These are phyloP conservation scores for Chelonus formosanus DNA, from an alignment of 2,888 invertebrate species.

Conservation along the genomic window DNA sequence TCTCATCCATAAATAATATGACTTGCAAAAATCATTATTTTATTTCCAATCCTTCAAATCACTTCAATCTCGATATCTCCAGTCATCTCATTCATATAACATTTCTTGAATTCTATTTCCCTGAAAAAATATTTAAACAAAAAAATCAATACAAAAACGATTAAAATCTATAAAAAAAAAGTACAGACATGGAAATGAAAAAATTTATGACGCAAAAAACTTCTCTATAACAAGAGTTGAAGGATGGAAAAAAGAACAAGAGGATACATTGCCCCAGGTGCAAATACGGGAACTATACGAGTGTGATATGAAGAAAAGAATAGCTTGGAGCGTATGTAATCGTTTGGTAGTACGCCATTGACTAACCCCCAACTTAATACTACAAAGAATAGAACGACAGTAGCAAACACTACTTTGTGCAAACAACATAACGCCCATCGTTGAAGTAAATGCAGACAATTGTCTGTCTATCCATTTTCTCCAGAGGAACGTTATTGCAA, in stretches of 20 bases:
- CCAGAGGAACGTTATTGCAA: not conserved
- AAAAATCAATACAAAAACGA: too few species aligned
- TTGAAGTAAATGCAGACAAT: constrained; percentile 8
- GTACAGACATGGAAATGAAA: too few species aligned
- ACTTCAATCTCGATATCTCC: too few species aligned
- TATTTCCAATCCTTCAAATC: too few species aligned
- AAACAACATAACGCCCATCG: constrained; percentile 39
- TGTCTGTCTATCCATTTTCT: constrained; percentile 2
- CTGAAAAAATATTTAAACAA: too few species aligned
- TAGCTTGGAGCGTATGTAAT: constrained; percentile 5
- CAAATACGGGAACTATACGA: not conserved
- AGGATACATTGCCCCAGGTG: constrained; percentile 12
- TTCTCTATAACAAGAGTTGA: too few species aligned
- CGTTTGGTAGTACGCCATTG: constrained; percentile 5
- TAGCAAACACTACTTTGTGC: constrained; percentile 33
- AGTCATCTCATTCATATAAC: too few species aligned
- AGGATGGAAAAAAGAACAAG: not conserved
- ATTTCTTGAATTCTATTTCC: too few species aligned
- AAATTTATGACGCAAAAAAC: too few species aligned
- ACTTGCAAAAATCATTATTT: too few species aligned
- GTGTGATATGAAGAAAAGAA: not conserved
- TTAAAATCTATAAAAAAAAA: too few species aligned
- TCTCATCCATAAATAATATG: too few species aligned
- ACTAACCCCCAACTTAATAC: constrained; percentile 5
- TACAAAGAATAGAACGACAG: constrained; percentile 4